These are phyloP conservation scores for Paramuricea clavata DNA, from an alignment of 92 coral and sea anemone species.

Conservation along the genomic window DNA sequence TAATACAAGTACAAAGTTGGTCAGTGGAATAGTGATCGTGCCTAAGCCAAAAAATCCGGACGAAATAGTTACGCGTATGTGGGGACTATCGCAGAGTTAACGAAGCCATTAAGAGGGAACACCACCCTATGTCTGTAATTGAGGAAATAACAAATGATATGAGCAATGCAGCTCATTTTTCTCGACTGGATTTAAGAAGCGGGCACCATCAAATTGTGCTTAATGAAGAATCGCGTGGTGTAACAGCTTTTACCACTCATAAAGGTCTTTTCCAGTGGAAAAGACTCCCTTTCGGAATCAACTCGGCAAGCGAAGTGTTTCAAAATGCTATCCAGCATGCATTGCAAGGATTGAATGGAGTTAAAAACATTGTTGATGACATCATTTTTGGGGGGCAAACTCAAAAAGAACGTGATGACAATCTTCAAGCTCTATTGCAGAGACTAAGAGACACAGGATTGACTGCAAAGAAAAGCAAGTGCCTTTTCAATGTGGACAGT, in stretches of 20 bases:
- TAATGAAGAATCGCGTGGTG: background rate
- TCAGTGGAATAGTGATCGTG: slow-evolving; percentile 49
- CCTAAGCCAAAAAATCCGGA: slow-evolving; percentile 29
- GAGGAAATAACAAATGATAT: slow-evolving; percentile 41
- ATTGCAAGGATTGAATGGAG: slow-evolving; percentile 59
- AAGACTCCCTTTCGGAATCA: slow-evolving; percentile 45
- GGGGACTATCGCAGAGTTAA: slow-evolving; percentile 22
- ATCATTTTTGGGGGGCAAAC: slow-evolving; percentile 43
- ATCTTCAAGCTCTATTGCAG: background rate
- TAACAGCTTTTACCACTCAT: slow-evolving; percentile 45
- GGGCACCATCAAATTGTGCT: slow-evolving; percentile 23
- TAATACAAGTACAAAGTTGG: slow-evolving; percentile 42
- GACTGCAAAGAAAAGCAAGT: slow-evolving; percentile 19
- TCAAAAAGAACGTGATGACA: slow-evolving; percentile 38
- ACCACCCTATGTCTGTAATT: slow-evolving; percentile 41
- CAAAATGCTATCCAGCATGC: slow-evolving; percentile 42
- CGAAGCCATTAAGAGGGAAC: slow-evolving; percentile 30
- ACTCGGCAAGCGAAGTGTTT: slow-evolving; percentile 39
- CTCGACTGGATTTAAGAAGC: background rate
- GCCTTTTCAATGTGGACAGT: slow-evolving; percentile 14
- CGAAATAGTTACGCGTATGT: background rate
- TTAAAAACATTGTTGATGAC: slow-evolving; percentile 50
- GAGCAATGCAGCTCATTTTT: slow-evolving; percentile 1
- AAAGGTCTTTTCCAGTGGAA: slow-evolving; percentile 26
- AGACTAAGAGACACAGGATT: background rate